Conservation (phyloP, 1,140 invertebrate species). For the Papilio machaon region DNA sequence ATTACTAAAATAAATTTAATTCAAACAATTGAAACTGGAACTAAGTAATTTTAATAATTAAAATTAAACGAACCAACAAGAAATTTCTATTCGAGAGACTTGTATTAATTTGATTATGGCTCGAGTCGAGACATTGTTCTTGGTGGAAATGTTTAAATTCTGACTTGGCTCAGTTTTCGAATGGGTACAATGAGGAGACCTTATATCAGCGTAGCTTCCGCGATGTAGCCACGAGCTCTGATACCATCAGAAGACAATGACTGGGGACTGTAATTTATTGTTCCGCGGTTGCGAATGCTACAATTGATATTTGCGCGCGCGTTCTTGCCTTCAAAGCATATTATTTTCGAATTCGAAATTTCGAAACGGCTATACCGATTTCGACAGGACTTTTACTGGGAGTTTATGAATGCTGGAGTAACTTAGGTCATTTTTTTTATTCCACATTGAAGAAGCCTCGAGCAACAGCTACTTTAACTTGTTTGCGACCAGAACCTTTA, state of each 20-base stretch:
- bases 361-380: not conserved
- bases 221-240: conserved; percentile 27
- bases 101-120: conserved; percentile 26
- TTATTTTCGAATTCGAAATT: not conserved
- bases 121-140: conserved; percentile 21
- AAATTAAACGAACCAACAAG: conserved; percentile 27
- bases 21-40: conserved; percentile 13
- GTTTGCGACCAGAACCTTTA: no score
- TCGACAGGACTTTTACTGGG: not conserved
- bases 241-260: conserved; percentile 30
- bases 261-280: conserved; percentile 26
- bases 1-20: conserved; percentile 12
- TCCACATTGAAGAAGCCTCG: no score
- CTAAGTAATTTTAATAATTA: conserved; percentile 33
- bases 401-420: no score
- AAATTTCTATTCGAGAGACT: conserved; percentile 6
- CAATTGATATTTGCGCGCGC: conserved; percentile 4
- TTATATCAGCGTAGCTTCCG: conserved; percentile 27
- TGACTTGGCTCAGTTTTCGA: conserved; percentile 2
- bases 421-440: no score
- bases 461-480: no score
- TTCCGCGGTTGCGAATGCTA: not conserved
- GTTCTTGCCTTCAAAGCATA: not conserved
- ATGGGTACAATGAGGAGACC: conserved; percentile 17
- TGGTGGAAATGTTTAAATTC: conserved; percentile 20